phyloP scores from a whole-genome alignment of 1,140 invertebrate species.

The Drosophila aff. region DNA sequence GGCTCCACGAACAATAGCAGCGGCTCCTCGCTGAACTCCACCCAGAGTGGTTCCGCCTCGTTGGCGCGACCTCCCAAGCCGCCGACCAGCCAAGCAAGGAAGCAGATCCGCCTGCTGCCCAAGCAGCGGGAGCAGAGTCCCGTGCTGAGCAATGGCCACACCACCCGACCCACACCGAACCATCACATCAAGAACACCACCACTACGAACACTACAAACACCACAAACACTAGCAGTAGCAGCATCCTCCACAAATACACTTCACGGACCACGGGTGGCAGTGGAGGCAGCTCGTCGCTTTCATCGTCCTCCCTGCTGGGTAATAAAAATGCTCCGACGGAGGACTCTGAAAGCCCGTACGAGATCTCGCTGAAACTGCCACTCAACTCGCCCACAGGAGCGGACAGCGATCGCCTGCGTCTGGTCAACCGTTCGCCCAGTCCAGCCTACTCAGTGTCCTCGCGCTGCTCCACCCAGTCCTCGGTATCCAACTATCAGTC shows the following conservation, averaged over 20 bases:
- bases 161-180: constrained; percentile 24
- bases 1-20: constrained; percentile 62
- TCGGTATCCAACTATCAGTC: constrained; percentile 35
- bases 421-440: constrained; percentile 76
- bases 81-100: constrained; percentile 66
- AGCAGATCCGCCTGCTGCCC: constrained; percentile 68
- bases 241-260: constrained; percentile 36
- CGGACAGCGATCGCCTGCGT: constrained; percentile 57
- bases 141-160: constrained; percentile 64
- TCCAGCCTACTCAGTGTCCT: constrained; percentile 70
- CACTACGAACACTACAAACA: background rate
- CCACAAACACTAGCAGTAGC: constrained; percentile 12
- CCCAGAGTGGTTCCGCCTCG: constrained; percentile 34
- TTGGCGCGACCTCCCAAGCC: constrained; percentile 60
- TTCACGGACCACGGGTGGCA: constrained; percentile 30
- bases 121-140: constrained; percentile 79
- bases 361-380: constrained; percentile 79
- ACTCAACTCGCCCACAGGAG: constrained; percentile 56
- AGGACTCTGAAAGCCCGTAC: constrained; percentile 64
- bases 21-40: constrained; percentile 61
- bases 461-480: constrained; percentile 68
- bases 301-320: constrained; percentile 61
- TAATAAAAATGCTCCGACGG: constrained; percentile 31
- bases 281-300: constrained; percentile 52
- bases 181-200: constrained; percentile 9